Conservation (phyloP, 2,888 invertebrate species). For the Xanthorhoe spadicearia region DNA sequence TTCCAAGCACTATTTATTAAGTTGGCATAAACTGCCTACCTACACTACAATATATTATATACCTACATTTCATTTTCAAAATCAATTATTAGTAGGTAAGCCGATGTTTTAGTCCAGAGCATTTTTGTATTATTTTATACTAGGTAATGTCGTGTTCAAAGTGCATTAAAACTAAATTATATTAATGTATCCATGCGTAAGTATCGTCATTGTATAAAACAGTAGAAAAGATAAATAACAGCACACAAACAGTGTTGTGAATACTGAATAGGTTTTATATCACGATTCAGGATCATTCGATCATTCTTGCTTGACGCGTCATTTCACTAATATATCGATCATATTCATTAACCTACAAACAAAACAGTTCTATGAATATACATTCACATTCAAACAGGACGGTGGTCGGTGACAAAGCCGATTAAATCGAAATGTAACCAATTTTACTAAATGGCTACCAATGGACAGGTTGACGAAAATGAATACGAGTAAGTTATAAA, state of each 20-base stretch:
- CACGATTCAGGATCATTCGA: conserved; percentile 9
- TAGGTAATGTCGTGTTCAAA: neutral
- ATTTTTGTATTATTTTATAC: too few relatives aligned
- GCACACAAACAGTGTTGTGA: conserved; percentile 23
- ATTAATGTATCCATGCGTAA: neutral
- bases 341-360: neutral
- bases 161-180: neutral
- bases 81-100: too few relatives aligned
- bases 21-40: neutral
- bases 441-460: neutral
- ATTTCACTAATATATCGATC: neutral
- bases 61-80: neutral
- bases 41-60: too few relatives aligned
- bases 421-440: conserved; percentile 11
- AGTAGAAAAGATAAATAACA: conserved; percentile 11
- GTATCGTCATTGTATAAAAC: neutral
- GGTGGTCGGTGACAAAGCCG: conserved; percentile 21
- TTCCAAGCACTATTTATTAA: too few relatives aligned
- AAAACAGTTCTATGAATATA: conserved; percentile 15
- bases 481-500: too few relatives aligned
- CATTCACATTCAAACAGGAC: conserved; percentile 19
- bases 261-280: conserved; percentile 42
- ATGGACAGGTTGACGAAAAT: neutral
- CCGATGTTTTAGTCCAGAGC: too few relatives aligned
- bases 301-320: conserved; percentile 7